Percentiles rank a stretch among this genome's conserved stretches.
phyloP scores from a whole-genome alignment of 2,113 vertebrate genomes.

The Onychostoma macrolepis region DNA sequence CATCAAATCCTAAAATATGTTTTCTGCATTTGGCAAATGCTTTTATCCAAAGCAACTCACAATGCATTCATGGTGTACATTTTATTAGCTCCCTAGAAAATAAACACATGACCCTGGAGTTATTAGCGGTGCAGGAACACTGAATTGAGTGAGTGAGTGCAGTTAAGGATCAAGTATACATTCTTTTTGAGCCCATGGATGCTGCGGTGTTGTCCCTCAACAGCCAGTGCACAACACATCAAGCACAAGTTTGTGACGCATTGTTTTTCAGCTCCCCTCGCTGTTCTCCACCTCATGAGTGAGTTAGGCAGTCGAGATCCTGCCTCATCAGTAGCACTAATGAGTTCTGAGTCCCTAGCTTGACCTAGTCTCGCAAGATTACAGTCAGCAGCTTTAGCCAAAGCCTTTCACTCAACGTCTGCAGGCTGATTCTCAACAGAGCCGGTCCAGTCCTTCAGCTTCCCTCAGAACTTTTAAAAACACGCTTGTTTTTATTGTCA shows the following conservation, averaged over 20 bases:
- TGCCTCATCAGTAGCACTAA: slow-evolving; percentile 33
- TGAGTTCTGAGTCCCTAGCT: slow-evolving; percentile 27
- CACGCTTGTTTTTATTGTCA: neutral
- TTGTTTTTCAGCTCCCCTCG: slow-evolving; percentile 33
- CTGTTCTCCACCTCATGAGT: slow-evolving; percentile 7
- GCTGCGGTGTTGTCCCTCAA: neutral
- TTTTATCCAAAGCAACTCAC: neutral
- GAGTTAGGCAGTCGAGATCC: neutral
- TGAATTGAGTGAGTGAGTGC: neutral
- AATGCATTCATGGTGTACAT: neutral
- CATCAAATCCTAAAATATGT: no score
- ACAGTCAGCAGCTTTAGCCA: slow-evolving; percentile 37
- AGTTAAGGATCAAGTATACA: neutral
- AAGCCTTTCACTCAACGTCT: slow-evolving; percentile 17
- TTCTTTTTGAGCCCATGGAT: neutral
- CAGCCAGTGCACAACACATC: neutral
- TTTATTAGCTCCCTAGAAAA: neutral
- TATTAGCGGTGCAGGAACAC: neutral
- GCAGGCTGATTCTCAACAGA: neutral
- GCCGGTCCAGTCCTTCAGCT: neutral
- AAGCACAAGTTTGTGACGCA: neutral
- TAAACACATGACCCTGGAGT: neutral
- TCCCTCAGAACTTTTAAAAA: slow-evolving; percentile 5
- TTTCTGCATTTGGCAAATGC: neutral
- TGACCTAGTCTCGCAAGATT: slow-evolving; percentile 46